phyloP scores from a whole-genome alignment of 2,113 vertebrate species.

The Gallinago jamesoni region DNA sequence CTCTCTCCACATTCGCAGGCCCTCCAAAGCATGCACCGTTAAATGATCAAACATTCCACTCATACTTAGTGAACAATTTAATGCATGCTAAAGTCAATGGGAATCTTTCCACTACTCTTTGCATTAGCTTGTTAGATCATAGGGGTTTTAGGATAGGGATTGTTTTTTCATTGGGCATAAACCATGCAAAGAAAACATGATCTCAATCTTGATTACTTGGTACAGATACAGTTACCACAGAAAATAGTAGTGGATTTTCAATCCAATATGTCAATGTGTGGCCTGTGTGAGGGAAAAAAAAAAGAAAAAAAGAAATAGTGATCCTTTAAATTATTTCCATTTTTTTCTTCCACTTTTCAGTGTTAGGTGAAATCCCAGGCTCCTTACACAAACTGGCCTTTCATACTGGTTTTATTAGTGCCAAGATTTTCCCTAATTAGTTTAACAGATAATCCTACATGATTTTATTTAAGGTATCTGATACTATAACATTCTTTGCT shows the following conservation, averaged over 20 bases:
- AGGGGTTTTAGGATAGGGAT: background rate
- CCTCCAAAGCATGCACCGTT: background rate
- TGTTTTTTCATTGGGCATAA: background rate
- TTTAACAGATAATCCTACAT: background rate
- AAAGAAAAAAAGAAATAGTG: background rate
- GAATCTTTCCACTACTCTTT: background rate
- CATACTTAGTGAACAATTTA: background rate
- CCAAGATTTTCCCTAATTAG: background rate
- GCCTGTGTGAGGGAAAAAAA: background rate
- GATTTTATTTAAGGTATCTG: background rate
- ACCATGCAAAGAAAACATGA: background rate
- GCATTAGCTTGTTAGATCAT: background rate
- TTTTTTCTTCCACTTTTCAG: background rate
- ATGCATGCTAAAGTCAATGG: background rate
- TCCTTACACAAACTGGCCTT: background rate
- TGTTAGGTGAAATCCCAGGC: background rate
- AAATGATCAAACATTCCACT: background rate
- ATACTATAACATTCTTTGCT: background rate
- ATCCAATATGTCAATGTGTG: background rate
- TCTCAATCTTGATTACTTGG: background rate
- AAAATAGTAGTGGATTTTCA: background rate
- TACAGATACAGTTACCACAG: background rate
- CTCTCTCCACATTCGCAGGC: accelerated
- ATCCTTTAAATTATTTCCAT: background rate
- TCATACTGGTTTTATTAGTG: background rate